Base-by-base conservation (phyloP, 2,797 vertebrate genomes). In the Lithobates pipiens region DNA sequence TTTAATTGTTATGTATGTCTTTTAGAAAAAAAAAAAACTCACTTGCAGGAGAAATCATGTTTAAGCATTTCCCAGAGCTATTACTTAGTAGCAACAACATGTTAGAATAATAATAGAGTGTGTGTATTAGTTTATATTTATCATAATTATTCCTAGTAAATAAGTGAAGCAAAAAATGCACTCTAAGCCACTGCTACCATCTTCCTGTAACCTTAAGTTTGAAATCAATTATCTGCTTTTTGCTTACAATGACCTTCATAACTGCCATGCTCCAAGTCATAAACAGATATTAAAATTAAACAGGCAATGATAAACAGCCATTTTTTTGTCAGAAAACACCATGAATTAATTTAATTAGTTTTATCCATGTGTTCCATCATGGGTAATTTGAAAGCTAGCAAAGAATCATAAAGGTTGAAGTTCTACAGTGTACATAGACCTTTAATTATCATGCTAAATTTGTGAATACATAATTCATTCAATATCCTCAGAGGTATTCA, bases 161-260 rank as follows among this genome's bases (percentile, higher is more conserved):
- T 69, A 80, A 67, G 36, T 78, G 61, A 67, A 42, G 42, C 61
- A 29, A 44, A 79, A n/a, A 79, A 68, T 69, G 36, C 16, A 9
- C 10, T 18, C 15, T 68, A 69, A 46, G 69, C 34, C 61, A 68
- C n/a, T 68, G 63, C 68, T 78, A 78, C 27, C 77, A 50, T 80
- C 10, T 80, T 80, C n/a, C 16, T n/a, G 29, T 50, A 44, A 54
- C 67, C 65, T 80, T 70, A 70, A 50, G 77, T 80, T 70, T 70
- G 29, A 80, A 68, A 80, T 80, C 77, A 80, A 70, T 80, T 70
- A 70, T 80, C 42, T 69, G 77, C 42, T 70, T 44, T 79, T 80
- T 80, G 65, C 44, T 80, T 18, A 70, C 23, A 54, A 13, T 50
- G 77, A 70, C 65, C 77, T 80, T 80, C 65, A 46, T 78, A 50